Base-by-base conservation (phyloP, 2,797 vertebrate genomes). In the Euthynnus affinis region DNA sequence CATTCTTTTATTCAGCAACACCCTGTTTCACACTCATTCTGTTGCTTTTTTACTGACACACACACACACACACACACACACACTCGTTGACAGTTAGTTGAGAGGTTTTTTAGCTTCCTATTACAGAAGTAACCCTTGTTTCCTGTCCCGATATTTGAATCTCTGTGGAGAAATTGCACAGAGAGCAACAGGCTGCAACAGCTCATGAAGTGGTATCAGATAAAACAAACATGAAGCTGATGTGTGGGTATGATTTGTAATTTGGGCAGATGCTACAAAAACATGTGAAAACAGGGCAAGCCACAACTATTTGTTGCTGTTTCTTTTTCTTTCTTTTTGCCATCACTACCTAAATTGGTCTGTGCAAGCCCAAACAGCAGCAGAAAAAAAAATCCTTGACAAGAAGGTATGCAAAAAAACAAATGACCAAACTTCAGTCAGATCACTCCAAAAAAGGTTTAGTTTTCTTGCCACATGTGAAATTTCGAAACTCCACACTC, bases 301-400 rank as follows among this genome's bases (percentile, higher is more conserved):
- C 84, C 77, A 76, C 78, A 86, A 56, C 34, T 86, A 83, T 85
- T 86, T 85, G 15, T 71, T 66, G 60, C 57, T 27, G 65, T 58
- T 37, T 37, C 37, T 42, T 34, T 76, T 63, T 63, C 34, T 57
- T 37, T 37, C 12, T 42, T 42, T 14, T 14, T 64, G 63, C 78
- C 48, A 48, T 62, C 46, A 25, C 37, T 44, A 18, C 29, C 18
- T 56, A 37, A 74, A 62, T 71, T 78, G n/a, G 40, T 37, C 25
- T 9, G 34, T 64, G 59, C 90, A 27, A 82, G 90, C 74, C 76
- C 56, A 5, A 44, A 86, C 91, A 88, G 67, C 52, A 40, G n/a
- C 34, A 62, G 59, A 68, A 71, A 29, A 68, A 71, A 29, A 49
- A 77, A 86, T 68, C 29, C 44, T 78, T 67, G 58, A 55, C 40